phyloP scores from a whole-genome alignment of 2,797 vertebrate genomes.

The Oryzias dopingdopingensis region DNA sequence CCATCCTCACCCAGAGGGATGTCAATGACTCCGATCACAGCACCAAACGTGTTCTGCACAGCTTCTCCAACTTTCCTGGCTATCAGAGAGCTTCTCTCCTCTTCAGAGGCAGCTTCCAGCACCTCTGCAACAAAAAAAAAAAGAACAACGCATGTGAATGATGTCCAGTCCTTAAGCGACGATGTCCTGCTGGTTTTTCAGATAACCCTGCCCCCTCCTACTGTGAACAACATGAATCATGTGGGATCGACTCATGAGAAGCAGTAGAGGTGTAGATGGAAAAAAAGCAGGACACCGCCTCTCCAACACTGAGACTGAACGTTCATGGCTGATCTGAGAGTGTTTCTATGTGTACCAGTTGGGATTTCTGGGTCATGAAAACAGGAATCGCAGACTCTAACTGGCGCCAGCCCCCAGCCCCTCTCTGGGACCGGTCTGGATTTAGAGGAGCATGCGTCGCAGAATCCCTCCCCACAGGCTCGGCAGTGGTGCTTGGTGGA shows the following conservation, averaged over 20 bases:
- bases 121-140: conserved; percentile 61
- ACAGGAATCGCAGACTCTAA: conserved; percentile 93
- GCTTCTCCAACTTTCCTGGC: conserved; percentile 96
- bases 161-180: no score
- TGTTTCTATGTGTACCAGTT: conserved; percentile 53
- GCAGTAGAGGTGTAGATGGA: no score
- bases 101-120: conserved; percentile 79
- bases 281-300: no score
- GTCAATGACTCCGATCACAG: conserved; percentile 95
- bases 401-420: conserved; percentile 93
- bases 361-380: conserved; percentile 78
- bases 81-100: conserved; percentile 92
- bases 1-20: conserved; percentile 90
- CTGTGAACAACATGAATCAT: no score
- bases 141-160: not conserved
- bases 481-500: conserved; percentile 98
- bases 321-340: not conserved
- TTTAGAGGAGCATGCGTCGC: conserved; percentile 92
- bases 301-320: no score
- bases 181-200: no score
- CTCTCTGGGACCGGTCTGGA: conserved; percentile 91
- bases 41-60: conserved; percentile 95
- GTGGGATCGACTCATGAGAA: no score
- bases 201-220: no score
- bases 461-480: conserved; percentile 96